phyloP scores from a whole-genome alignment of 2,888 invertebrate genomes.

The Theodoxus fluviatilis region DNA sequence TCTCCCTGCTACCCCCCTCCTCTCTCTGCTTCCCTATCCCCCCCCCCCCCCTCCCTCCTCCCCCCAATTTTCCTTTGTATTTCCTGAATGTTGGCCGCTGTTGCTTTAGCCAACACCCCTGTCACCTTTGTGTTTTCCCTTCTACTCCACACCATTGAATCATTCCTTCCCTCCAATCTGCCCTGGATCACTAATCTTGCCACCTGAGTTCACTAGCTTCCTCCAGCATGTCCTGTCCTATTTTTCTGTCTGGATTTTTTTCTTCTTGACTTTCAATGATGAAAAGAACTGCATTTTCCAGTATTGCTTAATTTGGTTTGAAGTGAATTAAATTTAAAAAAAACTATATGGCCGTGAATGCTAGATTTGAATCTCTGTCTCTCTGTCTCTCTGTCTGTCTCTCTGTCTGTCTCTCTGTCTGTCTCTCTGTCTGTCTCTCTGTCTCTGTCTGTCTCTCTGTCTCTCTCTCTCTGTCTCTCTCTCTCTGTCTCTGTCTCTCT shows the following conservation, averaged over 20 bases:
- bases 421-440: conserved; percentile 16
- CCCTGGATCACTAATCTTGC: no score
- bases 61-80: neutral
- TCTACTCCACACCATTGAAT: neutral
- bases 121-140: neutral
- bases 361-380: neutral
- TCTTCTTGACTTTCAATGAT: no score
- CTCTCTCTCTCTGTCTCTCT: conserved; percentile 20
- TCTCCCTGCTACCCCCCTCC: neutral
- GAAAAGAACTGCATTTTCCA: no score
- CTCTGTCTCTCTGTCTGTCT: neutral
- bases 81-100: no score
- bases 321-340: no score
- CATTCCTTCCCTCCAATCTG: no score
- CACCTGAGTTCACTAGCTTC: no score
- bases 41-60: neutral
- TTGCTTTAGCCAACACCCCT: no score
- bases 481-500: conserved; percentile 22
- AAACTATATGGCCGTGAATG: no score
- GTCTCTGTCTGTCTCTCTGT: conserved; percentile 20
- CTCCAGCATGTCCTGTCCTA: no score
- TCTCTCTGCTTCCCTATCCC: neutral
- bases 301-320: no score
- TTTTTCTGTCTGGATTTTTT: no score
- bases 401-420: neutral